Conservation (phyloP, 2,888 invertebrate species). For the Dasypogon diadema region DNA sequence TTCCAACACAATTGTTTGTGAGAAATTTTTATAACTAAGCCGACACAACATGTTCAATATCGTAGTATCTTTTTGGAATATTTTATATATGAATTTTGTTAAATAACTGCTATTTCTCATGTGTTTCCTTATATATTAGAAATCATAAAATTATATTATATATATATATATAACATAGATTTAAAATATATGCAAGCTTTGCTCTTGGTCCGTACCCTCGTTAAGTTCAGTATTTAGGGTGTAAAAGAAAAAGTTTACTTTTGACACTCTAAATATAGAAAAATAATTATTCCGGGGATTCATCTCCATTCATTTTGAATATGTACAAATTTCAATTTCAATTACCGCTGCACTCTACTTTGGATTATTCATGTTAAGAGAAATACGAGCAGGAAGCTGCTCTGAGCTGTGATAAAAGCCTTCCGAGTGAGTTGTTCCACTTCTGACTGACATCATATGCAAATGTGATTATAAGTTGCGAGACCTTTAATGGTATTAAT, state of each 20-base stretch:
- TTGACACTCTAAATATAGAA: slow-evolving; percentile 26
- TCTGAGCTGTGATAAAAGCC: slow-evolving; percentile 47
- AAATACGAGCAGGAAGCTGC: slow-evolving; percentile 40
- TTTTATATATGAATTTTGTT: no score
- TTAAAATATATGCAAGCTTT: no score
- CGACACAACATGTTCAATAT: no score
- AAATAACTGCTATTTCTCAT: no score
- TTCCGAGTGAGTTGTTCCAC: slow-evolving; percentile 46
- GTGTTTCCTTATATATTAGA: no score
- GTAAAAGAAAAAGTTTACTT: slow-evolving; percentile 41
- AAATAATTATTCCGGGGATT: slow-evolving; percentile 33
- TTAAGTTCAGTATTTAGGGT: no score
- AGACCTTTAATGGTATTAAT: slow-evolving; percentile 45
- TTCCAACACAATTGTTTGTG: no score
- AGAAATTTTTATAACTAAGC: no score
- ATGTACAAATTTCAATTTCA: slow-evolving; percentile 40
- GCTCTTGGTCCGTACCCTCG: no score
- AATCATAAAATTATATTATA: no score
- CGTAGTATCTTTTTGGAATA: no score
- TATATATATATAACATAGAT: no score
- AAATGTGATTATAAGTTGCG: slow-evolving; percentile 44
- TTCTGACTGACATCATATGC: slow-evolving; percentile 36
- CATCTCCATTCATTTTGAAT: neutral
- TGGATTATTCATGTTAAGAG: slow-evolving; percentile 47
- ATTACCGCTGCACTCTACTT: slow-evolving; percentile 42